A percentile compares a stretch with the other conserved stretches of the same genome.
These are phyloP conservation scores for Phaedon cochleariae DNA, from an alignment of 2,888 invertebrate species.

Conservation along the genomic window DNA sequence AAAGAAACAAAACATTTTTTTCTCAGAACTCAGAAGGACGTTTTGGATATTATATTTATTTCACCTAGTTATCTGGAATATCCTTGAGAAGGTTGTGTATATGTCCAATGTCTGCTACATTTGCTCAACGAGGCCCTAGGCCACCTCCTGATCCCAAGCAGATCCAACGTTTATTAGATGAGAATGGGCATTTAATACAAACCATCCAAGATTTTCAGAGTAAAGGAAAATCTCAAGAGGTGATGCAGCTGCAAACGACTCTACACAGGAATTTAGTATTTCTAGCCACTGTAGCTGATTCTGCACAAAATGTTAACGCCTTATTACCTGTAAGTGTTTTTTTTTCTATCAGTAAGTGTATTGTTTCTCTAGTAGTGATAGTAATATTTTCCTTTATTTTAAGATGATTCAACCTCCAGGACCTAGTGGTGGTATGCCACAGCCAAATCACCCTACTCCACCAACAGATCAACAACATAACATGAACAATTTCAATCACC, in stretches of 20 bases:
- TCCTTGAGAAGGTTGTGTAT: too few species aligned
- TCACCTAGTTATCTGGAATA: too few species aligned
- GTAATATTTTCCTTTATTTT: slow-evolving; percentile 28
- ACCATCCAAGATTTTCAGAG: slow-evolving; percentile 96
- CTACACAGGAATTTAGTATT: slow-evolving; percentile 96
- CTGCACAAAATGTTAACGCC: slow-evolving; percentile 90
- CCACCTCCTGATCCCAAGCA: slow-evolving; percentile 83
- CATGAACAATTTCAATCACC: slow-evolving; percentile 61
- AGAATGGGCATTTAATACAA: slow-evolving; percentile 96
- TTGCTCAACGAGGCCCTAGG: slow-evolving; percentile 76
- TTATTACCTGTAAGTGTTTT: slow-evolving; percentile 80
- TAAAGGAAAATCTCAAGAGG: slow-evolving; percentile 93
- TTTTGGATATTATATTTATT: too few species aligned
- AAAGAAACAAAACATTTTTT: too few species aligned
- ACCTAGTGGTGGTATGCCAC: slow-evolving; percentile 59
- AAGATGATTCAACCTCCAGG: slow-evolving; percentile 68
- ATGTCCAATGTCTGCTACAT: slow-evolving; percentile 81
- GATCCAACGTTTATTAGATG: slow-evolving; percentile 96
- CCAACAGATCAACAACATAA: slow-evolving; percentile 58
- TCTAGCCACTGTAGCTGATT: slow-evolving; percentile 95
- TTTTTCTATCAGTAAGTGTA: not conserved
- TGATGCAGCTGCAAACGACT: slow-evolving; percentile 92
- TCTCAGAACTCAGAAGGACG: too few species aligned
- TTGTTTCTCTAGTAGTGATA: not conserved
- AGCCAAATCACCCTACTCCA: slow-evolving; percentile 53